Conservation (phyloP, 1,140 invertebrate species). For the Drosophila sucinea region DNA sequence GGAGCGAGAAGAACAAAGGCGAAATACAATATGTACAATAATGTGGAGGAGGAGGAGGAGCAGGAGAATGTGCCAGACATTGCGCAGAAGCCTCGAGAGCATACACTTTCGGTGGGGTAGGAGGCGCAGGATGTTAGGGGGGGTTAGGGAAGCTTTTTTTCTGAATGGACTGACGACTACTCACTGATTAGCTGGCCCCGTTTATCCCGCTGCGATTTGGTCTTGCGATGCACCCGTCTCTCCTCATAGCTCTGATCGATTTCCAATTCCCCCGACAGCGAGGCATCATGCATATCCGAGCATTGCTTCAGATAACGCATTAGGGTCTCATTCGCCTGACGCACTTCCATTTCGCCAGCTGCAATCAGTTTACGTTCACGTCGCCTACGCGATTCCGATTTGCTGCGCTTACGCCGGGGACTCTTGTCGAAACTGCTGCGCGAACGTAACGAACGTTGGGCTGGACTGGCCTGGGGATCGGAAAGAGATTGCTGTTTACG, state of each 20-base stretch:
- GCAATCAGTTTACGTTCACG: conserved; percentile 80
- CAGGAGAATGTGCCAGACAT: neutral
- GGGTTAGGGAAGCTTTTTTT: conserved; percentile 43
- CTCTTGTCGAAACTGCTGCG: conserved; percentile 81
- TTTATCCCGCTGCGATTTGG: conserved; percentile 82
- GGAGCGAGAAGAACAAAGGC: neutral
- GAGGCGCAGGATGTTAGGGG: neutral
- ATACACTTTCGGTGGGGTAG: neutral
- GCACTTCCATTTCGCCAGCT: conserved; percentile 82
- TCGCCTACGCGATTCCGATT: conserved; percentile 78
- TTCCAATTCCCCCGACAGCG: conserved; percentile 80
- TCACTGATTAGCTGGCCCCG: conserved; percentile 81
- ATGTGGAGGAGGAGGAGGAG: neutral
- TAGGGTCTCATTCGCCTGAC: conserved; percentile 81
- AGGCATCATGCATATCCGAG: conserved; percentile 82
- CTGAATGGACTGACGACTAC: conserved; percentile 44
- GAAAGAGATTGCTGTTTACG: conserved; percentile 79
- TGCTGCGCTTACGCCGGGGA: conserved; percentile 82
- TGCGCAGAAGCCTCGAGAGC: conserved; percentile 59
- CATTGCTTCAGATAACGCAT: conserved; percentile 83
- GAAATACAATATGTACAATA: neutral
- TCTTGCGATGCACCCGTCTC: conserved; percentile 80
- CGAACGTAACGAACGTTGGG: conserved; percentile 78
- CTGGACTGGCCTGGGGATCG: conserved; percentile 82
- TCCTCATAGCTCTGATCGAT: conserved; percentile 82